Conservation (phyloP, 2,888 invertebrate species). For the Trissolcus brochymenae region DNA sequence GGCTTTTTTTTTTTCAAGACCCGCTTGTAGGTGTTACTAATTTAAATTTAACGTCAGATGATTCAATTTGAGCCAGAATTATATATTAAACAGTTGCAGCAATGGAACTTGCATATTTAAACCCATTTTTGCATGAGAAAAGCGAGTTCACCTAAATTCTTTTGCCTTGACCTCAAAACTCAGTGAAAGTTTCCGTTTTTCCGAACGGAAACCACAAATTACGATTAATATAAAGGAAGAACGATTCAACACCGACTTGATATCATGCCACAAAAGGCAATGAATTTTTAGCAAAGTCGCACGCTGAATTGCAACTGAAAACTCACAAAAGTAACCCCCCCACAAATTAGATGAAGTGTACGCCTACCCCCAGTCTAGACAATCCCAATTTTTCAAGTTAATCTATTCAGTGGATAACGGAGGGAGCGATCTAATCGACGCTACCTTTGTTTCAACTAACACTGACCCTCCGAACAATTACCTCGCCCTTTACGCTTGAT, state of each 20-base stretch:
- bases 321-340: conserved; percentile 29
- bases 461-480: conserved; percentile 53
- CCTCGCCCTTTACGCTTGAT: conserved; percentile 62
- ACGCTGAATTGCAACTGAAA: neutral
- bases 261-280: too few species aligned
- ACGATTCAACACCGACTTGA: too few species aligned
- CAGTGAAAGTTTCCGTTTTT: too few species aligned
- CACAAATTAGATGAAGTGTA: conserved; percentile 31
- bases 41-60: too few species aligned
- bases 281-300: too few species aligned
- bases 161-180: too few species aligned
- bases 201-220: neutral
- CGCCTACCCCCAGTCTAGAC: conserved; percentile 17
- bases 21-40: neutral
- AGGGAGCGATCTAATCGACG: conserved; percentile 45
- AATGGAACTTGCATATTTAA: too few species aligned
- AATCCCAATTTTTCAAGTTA: conserved; percentile 43
- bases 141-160: too few species aligned
- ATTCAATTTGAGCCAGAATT: too few species aligned
- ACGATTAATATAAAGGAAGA: neutral
- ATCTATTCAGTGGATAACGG: conserved; percentile 37
- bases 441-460: conserved; percentile 38
- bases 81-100: too few species aligned
- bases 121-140: too few species aligned
- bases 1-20: too few species aligned